These are phyloP conservation scores for Helleia helle DNA, from an alignment of 2,888 invertebrate species.

Conservation along the genomic window DNA sequence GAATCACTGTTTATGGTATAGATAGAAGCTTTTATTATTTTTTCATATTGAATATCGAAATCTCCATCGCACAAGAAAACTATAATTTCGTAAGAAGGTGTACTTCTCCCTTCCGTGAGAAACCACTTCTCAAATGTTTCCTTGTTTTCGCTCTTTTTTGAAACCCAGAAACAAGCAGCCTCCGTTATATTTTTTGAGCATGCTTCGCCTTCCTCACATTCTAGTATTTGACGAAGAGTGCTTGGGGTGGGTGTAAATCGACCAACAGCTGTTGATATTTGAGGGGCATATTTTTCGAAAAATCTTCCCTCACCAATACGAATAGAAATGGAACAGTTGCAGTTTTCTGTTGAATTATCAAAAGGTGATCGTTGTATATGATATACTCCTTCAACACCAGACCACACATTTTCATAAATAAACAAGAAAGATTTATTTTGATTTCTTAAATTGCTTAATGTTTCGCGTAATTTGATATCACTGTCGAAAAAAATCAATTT, in stretches of 20 bases:
- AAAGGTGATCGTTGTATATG: conserved; percentile 15
- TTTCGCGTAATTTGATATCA: conserved; percentile 13
- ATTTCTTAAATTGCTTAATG: conserved; percentile 6
- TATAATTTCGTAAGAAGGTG: conserved; percentile 1
- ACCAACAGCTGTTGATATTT: conserved; percentile 11
- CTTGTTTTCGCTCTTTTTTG: conserved; percentile 3
- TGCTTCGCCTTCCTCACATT: conserved; percentile 3
- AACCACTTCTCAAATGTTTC: conserved; percentile 4
- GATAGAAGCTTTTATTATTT: too few relatives aligned
- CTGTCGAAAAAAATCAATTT: not conserved
- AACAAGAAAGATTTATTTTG: conserved; percentile 24
- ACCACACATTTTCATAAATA: conserved; percentile 30
- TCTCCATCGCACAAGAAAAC: conserved; percentile 8
- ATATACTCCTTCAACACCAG: conserved; percentile 9
- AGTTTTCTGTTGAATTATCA: not conserved
- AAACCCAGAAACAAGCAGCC: conserved; percentile 20
- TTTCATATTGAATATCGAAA: too few relatives aligned
- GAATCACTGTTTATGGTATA: too few relatives aligned
- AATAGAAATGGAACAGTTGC: conserved; percentile 1
- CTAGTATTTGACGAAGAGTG: conserved; percentile 15
- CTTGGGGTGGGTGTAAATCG: conserved; percentile 3
- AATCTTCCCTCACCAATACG: conserved; percentile 16
- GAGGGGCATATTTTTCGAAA: conserved; percentile 12
- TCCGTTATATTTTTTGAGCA: conserved; percentile 12
- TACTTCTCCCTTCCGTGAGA: not conserved